A percentile compares a stretch with the other conserved stretches of the same genome.
phyloP scores from a whole-genome alignment of 2,797 vertebrate genomes.

The Luscinia megarhynchos region DNA sequence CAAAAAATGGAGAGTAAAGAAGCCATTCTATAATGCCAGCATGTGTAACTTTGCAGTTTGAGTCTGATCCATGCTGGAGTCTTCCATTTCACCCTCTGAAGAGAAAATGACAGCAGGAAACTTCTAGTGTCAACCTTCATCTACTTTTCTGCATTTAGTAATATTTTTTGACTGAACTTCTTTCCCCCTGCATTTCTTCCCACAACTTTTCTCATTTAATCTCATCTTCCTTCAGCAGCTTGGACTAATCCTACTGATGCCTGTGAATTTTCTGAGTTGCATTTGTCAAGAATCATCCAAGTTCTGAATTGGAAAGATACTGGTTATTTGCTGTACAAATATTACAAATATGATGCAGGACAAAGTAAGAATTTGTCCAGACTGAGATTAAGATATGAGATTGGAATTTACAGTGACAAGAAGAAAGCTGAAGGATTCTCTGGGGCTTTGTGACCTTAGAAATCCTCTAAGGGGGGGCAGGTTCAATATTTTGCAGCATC shows the following conservation, averaged over 20 bases:
- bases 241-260: slow-evolving; percentile 43
- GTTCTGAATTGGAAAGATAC: background rate
- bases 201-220: slow-evolving; percentile 52
- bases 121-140: slow-evolving; percentile 51
- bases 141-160: slow-evolving; percentile 25
- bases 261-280: slow-evolving; percentile 1
- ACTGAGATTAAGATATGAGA: background rate
- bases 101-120: slow-evolving; percentile 62
- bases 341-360: background rate
- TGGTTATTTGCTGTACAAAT: background rate
- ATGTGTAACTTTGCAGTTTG: slow-evolving; percentile 11
- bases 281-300: background rate
- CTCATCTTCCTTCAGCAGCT: slow-evolving; percentile 36
- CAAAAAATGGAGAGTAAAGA: background rate
- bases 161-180: slow-evolving; percentile 47
- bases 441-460: background rate
- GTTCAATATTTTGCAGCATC: background rate
- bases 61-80: slow-evolving; percentile 51
- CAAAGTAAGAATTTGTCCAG: background rate
- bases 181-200: slow-evolving; percentile 35
- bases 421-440: background rate
- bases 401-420: background rate
- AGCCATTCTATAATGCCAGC: slow-evolving; percentile 1
- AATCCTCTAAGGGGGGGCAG: background rate
- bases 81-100: slow-evolving; percentile 57